A percentile compares a stretch with the other conserved stretches of the same genome.
These are phyloP conservation scores for Glossophaga mutica DNA, from an alignment of 2,797 vertebrate species.

Conservation along the genomic window DNA sequence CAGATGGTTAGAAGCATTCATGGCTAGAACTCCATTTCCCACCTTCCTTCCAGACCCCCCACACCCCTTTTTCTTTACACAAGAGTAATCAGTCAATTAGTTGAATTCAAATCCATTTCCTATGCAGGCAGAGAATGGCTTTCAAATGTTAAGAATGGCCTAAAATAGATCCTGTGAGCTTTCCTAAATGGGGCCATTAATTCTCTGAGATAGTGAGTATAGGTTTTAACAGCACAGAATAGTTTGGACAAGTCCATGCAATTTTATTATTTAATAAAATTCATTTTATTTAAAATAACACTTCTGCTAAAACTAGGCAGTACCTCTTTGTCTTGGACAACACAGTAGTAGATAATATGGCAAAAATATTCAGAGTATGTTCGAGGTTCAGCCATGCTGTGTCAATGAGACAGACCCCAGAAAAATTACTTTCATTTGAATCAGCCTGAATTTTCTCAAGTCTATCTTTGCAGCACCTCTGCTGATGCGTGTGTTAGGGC, in stretches of 20 bases:
- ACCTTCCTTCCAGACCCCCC: not conserved
- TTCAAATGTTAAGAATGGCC: not conserved
- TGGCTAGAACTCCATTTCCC: not conserved
- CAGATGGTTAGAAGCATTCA: not conserved
- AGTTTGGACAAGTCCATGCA: not conserved
- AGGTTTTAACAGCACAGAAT: not conserved
- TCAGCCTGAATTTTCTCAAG: not conserved
- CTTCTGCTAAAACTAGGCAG: not conserved
- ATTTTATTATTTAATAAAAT: conserved; percentile 21
- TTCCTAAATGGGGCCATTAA: not conserved
- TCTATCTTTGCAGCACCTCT: not conserved
- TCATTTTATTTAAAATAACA: not conserved
- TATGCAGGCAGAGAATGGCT: not conserved
- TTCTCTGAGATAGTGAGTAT: not conserved
- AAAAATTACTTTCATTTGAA: conserved; percentile 5
- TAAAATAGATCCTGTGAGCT: not conserved
- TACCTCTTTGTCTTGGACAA: not conserved
- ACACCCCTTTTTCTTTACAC: not conserved
- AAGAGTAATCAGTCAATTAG: not conserved
- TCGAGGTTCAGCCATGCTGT: not conserved
- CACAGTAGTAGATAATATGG: not conserved
- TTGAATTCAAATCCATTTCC: conserved; percentile 21
- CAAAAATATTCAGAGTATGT: conserved; percentile 16
- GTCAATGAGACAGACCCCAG: not conserved
- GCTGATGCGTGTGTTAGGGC: not conserved